These are phyloP conservation scores for Periplaneta americana DNA, from an alignment of 1,140 invertebrate species.

Conservation along the genomic window DNA sequence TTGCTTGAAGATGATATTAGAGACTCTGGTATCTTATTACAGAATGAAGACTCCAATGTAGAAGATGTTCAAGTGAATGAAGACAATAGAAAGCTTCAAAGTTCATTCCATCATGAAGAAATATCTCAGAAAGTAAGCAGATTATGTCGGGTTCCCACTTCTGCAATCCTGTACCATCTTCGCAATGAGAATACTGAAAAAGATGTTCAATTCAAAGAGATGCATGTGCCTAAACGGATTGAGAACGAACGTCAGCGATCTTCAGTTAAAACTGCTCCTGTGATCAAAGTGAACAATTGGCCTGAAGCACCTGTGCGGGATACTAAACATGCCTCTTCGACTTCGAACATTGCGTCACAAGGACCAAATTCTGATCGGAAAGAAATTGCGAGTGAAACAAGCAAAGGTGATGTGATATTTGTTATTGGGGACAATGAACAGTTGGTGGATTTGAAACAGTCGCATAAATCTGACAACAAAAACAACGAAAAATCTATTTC, in stretches of 20 bases:
- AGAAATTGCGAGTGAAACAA: slow-evolving; percentile 27
- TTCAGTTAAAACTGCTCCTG: not conserved
- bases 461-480: not conserved
- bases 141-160: slow-evolving; percentile 11
- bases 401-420: slow-evolving; percentile 54
- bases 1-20: not conserved
- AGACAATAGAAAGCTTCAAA: not conserved
- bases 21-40: too few species aligned
- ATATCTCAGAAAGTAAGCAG: slow-evolving; percentile 11
- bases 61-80: not conserved
- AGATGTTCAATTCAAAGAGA: not conserved
- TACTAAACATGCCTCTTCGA: too few species aligned
- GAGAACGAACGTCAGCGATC: slow-evolving; percentile 5
- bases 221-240: not conserved
- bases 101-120: not conserved
- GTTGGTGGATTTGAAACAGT: slow-evolving; percentile 44
- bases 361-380: slow-evolving; percentile 26
- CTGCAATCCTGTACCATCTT: slow-evolving; percentile 8
- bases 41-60: not conserved
- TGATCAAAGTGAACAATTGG: not conserved
- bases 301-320: too few species aligned
- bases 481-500: not conserved
- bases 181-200: not conserved
- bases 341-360: too few species aligned
- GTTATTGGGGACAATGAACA: slow-evolving; percentile 70